Evolutionary conservation across 2,888 invertebrate genomes (phyloP), one percentile per base, ranked within the genome.

Genomic region (Diploptera punctata): DNA sequence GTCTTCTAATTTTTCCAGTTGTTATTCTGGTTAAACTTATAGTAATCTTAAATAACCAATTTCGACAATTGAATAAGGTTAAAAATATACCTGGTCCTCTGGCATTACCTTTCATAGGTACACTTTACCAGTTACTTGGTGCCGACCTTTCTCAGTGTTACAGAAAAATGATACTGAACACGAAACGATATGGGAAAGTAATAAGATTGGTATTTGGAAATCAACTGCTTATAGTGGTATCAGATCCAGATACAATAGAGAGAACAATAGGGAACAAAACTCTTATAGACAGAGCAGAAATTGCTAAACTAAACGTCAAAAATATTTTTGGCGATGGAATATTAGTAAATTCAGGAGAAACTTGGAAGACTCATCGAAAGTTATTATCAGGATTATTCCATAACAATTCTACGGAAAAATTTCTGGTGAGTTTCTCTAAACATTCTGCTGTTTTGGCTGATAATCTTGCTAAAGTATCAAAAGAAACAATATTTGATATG

Each of bases 401-500:
- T 47, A n/a, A 10, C n/a, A 47, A 47, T n/a, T 3, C n/a, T 47
- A 18, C n/a, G 10, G 47, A 47, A 3, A n/a, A n/a, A 10, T 47
- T 47, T n/a, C 10, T 47, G 10, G 16, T 13, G 3, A 10, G n/a
- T 10, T 47, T 47, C n/a, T 47, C 47, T n/a, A 47, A n/a, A 47
- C 7, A n/a, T 47, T 5, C 47, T n/a, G 4, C 18, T 7, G 3
- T 65, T 31, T 67, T 71, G 24, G 49, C 67, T 26, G 67, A 52
- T 31, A 65, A 43, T 3, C 26, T 71, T n/a, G n/a, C 19, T 19
- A 44, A 54, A 18, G 21, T 26, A n/a, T 29, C 67, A 3, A 61
- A 71, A 19, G 71, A 61, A n/a, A 21, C 24, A 7, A 43, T 18
- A 10, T 54, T 54, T 13, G 67, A 71, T 29, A 26, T 67, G 26